Percentiles rank a stretch among this genome's conserved stretches.
Evolutionary conservation across 1,140 invertebrate species (phyloP).

Genomic region (Scaptodrosophila lebanonensis): DNA sequence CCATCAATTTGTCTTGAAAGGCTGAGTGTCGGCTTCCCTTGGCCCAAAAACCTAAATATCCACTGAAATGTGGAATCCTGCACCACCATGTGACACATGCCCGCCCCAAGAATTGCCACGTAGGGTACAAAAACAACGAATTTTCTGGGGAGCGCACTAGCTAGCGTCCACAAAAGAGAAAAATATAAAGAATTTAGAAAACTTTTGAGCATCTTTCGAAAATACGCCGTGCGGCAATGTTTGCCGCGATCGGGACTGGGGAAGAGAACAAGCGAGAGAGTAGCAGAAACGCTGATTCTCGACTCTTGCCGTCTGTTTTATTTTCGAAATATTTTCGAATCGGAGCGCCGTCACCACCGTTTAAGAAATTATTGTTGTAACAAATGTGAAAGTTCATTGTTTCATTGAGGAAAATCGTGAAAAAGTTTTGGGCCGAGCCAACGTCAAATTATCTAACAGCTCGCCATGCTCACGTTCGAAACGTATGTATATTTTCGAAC

Average conservation of each 20-base stretch:
- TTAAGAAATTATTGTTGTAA: conserved; percentile 28
- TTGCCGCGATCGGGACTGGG: too few relatives aligned
- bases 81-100: too few relatives aligned
- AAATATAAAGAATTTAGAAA: conserved; percentile 27
- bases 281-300: background rate
- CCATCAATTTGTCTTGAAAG: background rate
- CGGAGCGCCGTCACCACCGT: conserved; percentile 3
- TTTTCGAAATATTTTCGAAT: conserved; percentile 63
- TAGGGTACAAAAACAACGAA: too few relatives aligned
- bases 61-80: conserved; percentile 12
- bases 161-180: too few relatives aligned
- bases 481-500: conserved; percentile 7
- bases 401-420: conserved; percentile 71
- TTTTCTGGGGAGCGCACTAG: too few relatives aligned
- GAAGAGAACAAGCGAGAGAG: conserved; percentile 1
- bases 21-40: too few relatives aligned
- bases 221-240: conserved; percentile 45
- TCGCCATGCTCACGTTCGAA: background rate
- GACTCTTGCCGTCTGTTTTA: conserved; percentile 18
- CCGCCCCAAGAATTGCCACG: too few relatives aligned
- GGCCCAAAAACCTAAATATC: conserved; percentile 61
- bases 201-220: conserved; percentile 45
- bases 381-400: conserved; percentile 75
- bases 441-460: conserved; percentile 66
- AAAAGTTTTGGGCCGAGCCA: conserved; percentile 42